These are phyloP conservation scores for Melieria picta DNA, from an alignment of 2,888 invertebrate genomes.

Conservation along the genomic window DNA sequence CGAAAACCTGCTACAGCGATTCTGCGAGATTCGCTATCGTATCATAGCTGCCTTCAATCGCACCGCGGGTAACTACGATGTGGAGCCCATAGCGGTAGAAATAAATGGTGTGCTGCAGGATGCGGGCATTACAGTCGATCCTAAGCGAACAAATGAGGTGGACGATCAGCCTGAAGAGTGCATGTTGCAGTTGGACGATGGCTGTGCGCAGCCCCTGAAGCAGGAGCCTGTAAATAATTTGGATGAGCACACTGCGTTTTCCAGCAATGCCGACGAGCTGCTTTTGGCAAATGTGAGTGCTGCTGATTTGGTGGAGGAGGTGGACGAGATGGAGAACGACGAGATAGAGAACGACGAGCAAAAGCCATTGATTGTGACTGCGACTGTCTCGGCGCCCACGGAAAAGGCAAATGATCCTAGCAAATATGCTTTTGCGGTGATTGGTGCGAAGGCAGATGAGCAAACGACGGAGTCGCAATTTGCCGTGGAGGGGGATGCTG, in stretches of 20 bases:
- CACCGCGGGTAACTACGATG: constrained; percentile 25
- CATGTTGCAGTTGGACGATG: background rate
- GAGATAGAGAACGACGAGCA: background rate
- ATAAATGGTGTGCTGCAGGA: constrained; percentile 39
- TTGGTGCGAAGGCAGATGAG: background rate
- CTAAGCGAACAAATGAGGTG: background rate
- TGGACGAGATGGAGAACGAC: constrained; percentile 29
- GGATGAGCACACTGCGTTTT: background rate
- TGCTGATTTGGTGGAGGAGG: constrained; percentile 38
- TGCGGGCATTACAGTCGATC: constrained; percentile 9
- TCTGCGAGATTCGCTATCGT: constrained; percentile 38
- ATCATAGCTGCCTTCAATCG: constrained; percentile 43
- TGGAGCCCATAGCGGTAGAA: constrained; percentile 31
- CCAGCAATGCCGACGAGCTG: background rate
- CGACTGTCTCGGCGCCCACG: too few relatives aligned
- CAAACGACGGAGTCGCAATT: background rate
- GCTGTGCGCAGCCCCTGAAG: background rate
- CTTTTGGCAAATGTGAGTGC: constrained; percentile 1
- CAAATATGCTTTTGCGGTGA: background rate
- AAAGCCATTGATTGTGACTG: background rate
- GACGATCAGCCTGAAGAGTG: background rate
- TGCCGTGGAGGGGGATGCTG: background rate
- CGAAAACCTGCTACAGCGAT: constrained; percentile 44
- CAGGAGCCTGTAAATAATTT: background rate
- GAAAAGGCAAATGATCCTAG: background rate